Evolutionary conservation across 2,797 vertebrate genomes (phyloP).

Genomic region (Arctocebus calabarensis): DNA sequence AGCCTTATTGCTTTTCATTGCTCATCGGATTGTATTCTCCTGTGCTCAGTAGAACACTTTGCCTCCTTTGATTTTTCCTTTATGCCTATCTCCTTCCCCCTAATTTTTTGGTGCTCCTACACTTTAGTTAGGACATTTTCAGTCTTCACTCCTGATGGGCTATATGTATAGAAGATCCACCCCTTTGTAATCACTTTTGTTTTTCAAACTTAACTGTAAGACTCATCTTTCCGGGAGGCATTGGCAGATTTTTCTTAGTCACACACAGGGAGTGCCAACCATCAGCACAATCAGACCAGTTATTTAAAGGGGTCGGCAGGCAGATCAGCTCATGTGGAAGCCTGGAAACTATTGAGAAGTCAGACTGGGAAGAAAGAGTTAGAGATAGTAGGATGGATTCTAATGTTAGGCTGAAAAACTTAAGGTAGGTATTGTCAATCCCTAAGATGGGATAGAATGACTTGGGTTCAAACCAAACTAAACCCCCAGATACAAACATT

Average conservation of each 20-base stretch:
- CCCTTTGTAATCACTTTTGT: not conserved
- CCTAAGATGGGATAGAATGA: not conserved
- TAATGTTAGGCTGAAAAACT: not conserved
- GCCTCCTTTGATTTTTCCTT: not conserved
- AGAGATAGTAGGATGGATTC: not conserved
- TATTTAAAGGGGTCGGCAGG: not conserved
- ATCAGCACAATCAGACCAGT: not conserved
- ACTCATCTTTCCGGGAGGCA: not conserved
- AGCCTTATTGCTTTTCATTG: not conserved
- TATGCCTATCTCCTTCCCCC: not conserved
- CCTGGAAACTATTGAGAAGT: not conserved
- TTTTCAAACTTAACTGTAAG: not conserved
- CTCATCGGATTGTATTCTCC: not conserved
- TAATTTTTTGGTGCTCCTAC: not conserved
- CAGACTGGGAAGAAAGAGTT: not conserved
- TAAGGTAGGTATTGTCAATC: not conserved
- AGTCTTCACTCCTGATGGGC: not conserved
- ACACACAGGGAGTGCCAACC: not conserved
- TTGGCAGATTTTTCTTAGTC: not conserved
- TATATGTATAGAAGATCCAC: not conserved
- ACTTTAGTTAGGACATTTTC: not conserved
- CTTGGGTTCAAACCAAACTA: not conserved
- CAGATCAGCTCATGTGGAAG: not conserved
- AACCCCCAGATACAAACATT: not conserved
- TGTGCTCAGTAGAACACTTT: not conserved